Conservation (phyloP, 2,888 invertebrate species). For the Amaurobius ferox region DNA sequence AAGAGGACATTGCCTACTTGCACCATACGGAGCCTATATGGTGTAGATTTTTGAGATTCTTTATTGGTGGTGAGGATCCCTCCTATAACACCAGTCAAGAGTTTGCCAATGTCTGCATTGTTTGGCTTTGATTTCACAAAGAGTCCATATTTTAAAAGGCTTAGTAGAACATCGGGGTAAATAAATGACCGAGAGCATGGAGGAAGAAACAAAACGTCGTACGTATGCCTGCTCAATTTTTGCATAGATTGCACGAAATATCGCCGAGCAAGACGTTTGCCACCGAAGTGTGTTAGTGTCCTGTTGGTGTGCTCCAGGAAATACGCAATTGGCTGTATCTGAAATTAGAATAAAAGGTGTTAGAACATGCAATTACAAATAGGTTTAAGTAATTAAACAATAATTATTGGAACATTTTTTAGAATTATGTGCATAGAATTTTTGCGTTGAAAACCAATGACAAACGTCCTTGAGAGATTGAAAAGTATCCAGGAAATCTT, state of each 20-base stretch:
- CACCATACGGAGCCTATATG: background rate
- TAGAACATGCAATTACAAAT: no score
- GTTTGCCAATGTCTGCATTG: slow-evolving; percentile 29
- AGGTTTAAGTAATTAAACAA: no score
- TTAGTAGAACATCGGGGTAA: slow-evolving; percentile 21
- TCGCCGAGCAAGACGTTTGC: slow-evolving; percentile 32
- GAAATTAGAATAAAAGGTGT: background rate
- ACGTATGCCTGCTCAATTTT: background rate
- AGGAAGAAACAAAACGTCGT: background rate
- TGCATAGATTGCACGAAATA: slow-evolving; percentile 1
- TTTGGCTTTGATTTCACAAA: slow-evolving; percentile 5
- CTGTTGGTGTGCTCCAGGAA: slow-evolving; percentile 60
- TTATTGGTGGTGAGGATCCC: background rate
- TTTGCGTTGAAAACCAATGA: no score
- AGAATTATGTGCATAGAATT: no score
- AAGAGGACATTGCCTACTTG: slow-evolving; percentile 29
- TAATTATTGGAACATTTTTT: no score
- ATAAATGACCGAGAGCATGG: slow-evolving; percentile 32
- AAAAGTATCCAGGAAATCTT: no score
- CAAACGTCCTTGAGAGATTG: no score
- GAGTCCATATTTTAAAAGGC: slow-evolving; percentile 26
- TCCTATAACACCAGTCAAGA: slow-evolving; percentile 43
- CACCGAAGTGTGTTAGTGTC: slow-evolving; percentile 18
- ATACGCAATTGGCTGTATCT: slow-evolving; percentile 42
- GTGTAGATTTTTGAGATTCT: background rate